Percentiles rank a stretch among this genome's conserved stretches.
phyloP scores from a whole-genome alignment of 1,140 invertebrate genomes.

The Drosophila nannoptera region DNA sequence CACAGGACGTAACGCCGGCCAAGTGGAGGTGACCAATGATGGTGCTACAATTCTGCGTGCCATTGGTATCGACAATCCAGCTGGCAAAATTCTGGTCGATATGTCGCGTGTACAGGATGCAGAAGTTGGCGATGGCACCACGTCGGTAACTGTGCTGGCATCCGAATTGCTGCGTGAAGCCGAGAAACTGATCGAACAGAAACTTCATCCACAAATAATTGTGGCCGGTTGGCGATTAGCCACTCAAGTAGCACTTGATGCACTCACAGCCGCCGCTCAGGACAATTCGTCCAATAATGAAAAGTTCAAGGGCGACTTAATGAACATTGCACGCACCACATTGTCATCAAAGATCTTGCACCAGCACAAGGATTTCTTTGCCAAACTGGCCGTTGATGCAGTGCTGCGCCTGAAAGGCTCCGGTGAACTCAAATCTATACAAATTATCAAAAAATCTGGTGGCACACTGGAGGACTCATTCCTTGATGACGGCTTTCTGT shows the following conservation, averaged over 20 bases:
- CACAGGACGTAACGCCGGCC: conserved; percentile 88
- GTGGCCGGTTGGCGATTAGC: conserved; percentile 96
- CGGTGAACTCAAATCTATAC: conserved; percentile 96
- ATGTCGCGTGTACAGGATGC: conserved; percentile 99
- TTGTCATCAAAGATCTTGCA: conserved; percentile 98
- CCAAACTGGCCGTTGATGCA: conserved; percentile 96
- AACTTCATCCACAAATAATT: conserved; percentile 99
- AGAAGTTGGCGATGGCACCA: conserved; percentile 99
- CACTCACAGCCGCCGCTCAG: conserved; percentile 87
- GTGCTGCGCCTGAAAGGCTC: conserved; percentile 96
- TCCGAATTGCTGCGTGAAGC: conserved; percentile 97
- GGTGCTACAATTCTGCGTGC: conserved; percentile 98
- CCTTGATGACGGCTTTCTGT: conserved; percentile 97
- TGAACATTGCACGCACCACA: conserved; percentile 98
- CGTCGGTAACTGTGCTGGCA: conserved; percentile 98
- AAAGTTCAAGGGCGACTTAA: conserved; percentile 91
- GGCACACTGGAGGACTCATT: conserved; percentile 96
- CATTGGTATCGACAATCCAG: conserved; percentile 98
- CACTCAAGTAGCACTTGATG: conserved; percentile 88
- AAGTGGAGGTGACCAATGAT: conserved; percentile 98
- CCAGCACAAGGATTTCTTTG: conserved; percentile 98
- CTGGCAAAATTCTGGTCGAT: conserved; percentile 98
- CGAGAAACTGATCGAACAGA: conserved; percentile 95
- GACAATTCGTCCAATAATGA: conserved; percentile 91
- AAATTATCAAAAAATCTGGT: conserved; percentile 98